These are phyloP conservation scores for Probosciger aterrimus DNA, from an alignment of 2,113 vertebrate genomes.

Conservation along the genomic window DNA sequence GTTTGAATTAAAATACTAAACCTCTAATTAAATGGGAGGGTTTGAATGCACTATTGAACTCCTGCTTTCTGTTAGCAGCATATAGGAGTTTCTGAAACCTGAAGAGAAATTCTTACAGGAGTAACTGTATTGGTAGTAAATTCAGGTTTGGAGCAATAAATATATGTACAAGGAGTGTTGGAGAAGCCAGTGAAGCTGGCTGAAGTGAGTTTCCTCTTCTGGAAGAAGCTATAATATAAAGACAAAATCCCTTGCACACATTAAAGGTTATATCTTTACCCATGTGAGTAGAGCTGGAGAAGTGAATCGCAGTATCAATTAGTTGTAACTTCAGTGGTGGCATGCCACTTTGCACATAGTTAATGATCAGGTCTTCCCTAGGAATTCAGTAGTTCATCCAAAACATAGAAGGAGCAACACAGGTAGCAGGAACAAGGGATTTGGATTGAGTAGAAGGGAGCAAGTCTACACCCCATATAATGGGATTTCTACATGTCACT, in stretches of 20 bases:
- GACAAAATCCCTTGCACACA: neutral
- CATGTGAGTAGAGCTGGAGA: neutral
- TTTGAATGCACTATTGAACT: neutral
- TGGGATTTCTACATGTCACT: neutral
- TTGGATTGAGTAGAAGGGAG: neutral
- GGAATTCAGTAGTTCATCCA: neutral
- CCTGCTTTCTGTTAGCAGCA: neutral
- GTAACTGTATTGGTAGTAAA: neutral
- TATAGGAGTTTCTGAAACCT: neutral
- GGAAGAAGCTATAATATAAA: neutral
- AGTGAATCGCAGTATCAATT: neutral
- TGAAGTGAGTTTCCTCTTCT: neutral
- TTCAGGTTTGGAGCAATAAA: neutral
- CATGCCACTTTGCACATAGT: neutral
- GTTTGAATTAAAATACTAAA: slow-evolving; percentile 4
- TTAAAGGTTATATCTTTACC: neutral
- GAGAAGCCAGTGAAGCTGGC: neutral
- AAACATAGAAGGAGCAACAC: neutral
- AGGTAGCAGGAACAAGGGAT: neutral
- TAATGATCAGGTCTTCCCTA: neutral
- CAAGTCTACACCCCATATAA: fast-evolving
- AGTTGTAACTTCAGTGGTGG: neutral
- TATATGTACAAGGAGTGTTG: neutral
- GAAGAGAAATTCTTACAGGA: neutral
- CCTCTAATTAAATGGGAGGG: neutral